Base-by-base conservation (phyloP, 2,113 vertebrate genomes). In the Alectura lathami region DNA sequence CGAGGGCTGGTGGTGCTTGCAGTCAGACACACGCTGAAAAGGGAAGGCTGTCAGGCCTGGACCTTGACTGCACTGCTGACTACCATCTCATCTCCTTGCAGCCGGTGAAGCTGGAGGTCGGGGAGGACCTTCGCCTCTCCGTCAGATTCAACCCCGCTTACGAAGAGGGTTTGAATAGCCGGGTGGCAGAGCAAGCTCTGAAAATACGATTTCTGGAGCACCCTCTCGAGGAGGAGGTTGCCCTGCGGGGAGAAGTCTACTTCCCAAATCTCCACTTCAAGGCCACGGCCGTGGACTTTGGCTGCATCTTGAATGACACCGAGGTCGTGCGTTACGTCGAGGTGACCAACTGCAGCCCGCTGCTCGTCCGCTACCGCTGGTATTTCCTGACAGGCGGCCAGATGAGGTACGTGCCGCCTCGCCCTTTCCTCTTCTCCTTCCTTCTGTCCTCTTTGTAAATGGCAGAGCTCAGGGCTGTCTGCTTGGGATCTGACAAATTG, bases 251-350 rank as follows among this genome's bases (percentile, higher is more conserved):
- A 13, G 99, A 99, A 88, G 97, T 98, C 26, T 96, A 98, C 83
- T 99, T 98, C 74, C 98, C 99, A 3, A 98, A 98, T 95, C 98
- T 99, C 38, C 59, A 40, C 43, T 97, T 99, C 43, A 97, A 98
- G 87, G 94, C 97, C 74, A 97, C 10, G 23, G 32, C 70, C 6
- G 53, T 99, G 85, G 97, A 99, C 54, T 99, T 99, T 30, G 98
- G 98, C 91, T 99, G 98, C 56, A 97, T 99, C 50, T 82, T 98
- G 38, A 98, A 98, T 9, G 95, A 97, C 80, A 98, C 98, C 0
- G 97, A 98, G 91, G 76, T 72, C 42, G 92, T 96, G 6, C 96
- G 64, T 77, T 91, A 95, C 2, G 4, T 99, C 30, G 70, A 83
- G 4, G 97, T 99, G 83, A 98, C 97, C 77, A 99, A 99, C 97